Evolutionary conservation across 1,140 invertebrate species (phyloP).

Genomic region (Drosophila santomea): DNA sequence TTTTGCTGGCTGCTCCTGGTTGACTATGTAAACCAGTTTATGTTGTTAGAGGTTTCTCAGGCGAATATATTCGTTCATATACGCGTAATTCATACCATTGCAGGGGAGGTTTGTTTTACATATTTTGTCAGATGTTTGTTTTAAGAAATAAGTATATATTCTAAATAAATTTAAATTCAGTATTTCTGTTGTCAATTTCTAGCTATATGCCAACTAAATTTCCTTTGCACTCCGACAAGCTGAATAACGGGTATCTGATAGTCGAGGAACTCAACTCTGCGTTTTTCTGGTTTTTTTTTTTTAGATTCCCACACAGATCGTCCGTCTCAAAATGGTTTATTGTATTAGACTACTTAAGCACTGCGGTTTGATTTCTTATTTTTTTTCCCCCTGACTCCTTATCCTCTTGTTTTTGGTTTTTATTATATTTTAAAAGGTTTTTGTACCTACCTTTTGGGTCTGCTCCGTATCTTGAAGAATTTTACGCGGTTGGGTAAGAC

Average conservation of each 20-base stretch:
- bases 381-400: background rate
- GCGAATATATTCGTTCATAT: background rate
- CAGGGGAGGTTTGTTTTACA: background rate
- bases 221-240: too few species aligned
- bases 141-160: background rate
- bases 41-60: constrained; percentile 39
- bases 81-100: background rate
- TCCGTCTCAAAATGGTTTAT: constrained; percentile 28
- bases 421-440: too few species aligned
- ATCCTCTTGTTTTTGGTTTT: too few species aligned
- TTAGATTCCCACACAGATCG: constrained; percentile 13
- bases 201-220: too few species aligned
- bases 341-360: constrained; percentile 33
- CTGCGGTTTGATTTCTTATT: constrained; percentile 9
- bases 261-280: too few species aligned
- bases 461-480: too few species aligned
- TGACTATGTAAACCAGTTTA: constrained; percentile 51
- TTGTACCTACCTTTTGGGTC: too few species aligned
- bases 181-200: too few species aligned
- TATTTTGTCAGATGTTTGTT: background rate
- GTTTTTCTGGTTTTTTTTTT: background rate
- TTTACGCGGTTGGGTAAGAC: too few species aligned
- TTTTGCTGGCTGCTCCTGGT: constrained; percentile 15
- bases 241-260: too few species aligned
- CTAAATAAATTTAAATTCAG: background rate